These are phyloP conservation scores for Platanista minor DNA, from an alignment of 2,113 vertebrate species.

Conservation along the genomic window DNA sequence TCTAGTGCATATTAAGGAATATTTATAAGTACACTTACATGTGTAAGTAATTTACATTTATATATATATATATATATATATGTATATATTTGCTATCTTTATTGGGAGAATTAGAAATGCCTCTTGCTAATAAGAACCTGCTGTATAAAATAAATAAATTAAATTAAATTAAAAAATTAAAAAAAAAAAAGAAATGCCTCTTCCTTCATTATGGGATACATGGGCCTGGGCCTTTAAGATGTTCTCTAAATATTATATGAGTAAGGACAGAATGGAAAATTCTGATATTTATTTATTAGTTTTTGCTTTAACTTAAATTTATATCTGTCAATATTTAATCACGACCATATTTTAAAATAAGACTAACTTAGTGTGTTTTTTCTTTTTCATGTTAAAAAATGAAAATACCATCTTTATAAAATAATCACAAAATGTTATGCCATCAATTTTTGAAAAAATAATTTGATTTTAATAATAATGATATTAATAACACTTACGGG, in stretches of 20 bases:
- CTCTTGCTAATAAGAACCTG: background rate
- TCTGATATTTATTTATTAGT: background rate
- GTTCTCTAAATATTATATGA: background rate
- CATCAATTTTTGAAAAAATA: background rate
- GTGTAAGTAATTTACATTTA: background rate
- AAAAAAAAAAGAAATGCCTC: background rate
- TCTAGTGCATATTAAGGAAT: background rate
- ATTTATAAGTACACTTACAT: background rate
- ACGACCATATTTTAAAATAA: background rate
- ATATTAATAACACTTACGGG: background rate
- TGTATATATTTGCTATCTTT: background rate
- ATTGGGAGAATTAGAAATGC: background rate
- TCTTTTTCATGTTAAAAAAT: background rate
- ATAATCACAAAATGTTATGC: background rate
- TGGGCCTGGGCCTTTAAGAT: background rate
- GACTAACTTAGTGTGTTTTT: background rate
- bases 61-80: background rate
- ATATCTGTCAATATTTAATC: background rate
- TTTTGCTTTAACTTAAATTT: background rate
- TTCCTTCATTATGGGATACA: background rate
- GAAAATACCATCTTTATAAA: background rate
- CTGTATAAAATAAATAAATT: too few species aligned
- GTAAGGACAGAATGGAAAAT: background rate
- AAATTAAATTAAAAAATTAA: too few species aligned
- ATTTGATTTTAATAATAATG: background rate